Percentiles rank a stretch among this genome's conserved stretches.
These are phyloP conservation scores for roundworm (Caenorhabditis elegans) DNA, from an alignment of 1,140 invertebrate genomes.

Conservation along the genomic window WBcel235 BX284602.5:9616001-9616500, in stretches of 20 bases:
- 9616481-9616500: background rate
- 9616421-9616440: background rate
- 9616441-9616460: background rate
- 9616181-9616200: slow-evolving; percentile 4
- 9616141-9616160: background rate
- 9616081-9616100: background rate
- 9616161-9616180: background rate
- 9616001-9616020: background rate
- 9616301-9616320: background rate
- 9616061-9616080: background rate
- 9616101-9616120: background rate
- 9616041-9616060: background rate
- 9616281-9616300: background rate
- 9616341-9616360: background rate
- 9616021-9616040: background rate
- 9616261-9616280: background rate
- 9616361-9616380: slow-evolving; percentile 16
- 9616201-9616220: background rate
- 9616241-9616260: too few relatives aligned
- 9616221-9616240: background rate
- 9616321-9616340: background rate
- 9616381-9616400: background rate
- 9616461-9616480: background rate
- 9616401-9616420: background rate
- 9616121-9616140: background rate